Evolutionary conservation across 2,113 vertebrate genomes (phyloP).

Genomic region (Myrmecobius fasciatus): DNA sequence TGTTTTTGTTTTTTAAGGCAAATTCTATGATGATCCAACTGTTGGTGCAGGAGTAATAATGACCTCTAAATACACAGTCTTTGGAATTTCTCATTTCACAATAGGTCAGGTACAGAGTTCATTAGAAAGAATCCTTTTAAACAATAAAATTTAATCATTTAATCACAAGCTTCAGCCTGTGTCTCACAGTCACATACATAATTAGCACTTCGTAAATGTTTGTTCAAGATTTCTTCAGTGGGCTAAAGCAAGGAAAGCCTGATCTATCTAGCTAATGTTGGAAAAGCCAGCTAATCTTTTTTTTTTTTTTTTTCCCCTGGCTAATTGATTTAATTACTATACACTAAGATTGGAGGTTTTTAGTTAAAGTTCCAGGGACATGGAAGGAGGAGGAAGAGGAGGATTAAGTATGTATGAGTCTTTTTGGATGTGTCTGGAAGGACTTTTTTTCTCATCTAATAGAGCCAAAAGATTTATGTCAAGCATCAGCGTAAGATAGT

Average conservation of each 20-base stretch:
- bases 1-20: not conserved
- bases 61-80: not conserved
- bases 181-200: not conserved
- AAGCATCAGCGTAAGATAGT: constrained; percentile 75
- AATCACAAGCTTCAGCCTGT: not conserved
- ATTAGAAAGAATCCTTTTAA: not conserved
- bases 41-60: not conserved
- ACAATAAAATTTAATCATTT: constrained; percentile 14
- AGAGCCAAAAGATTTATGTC: constrained; percentile 77
- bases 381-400: constrained; percentile 41
- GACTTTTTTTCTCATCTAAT: constrained; percentile 73
- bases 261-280: not conserved
- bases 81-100: constrained; percentile 40
- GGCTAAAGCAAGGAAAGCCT: constrained; percentile 27
- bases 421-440: constrained; percentile 78
- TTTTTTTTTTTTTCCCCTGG: too few relatives aligned
- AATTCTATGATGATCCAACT: constrained; percentile 17
- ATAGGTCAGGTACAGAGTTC: not conserved
- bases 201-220: not conserved
- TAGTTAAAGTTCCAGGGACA: constrained; percentile 54
- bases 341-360: constrained; percentile 59
- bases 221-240: constrained; percentile 42
- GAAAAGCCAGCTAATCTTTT: constrained; percentile 19
- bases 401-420: constrained; percentile 66
- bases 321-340: constrained; percentile 51